These are phyloP conservation scores for Flabesymbios commensalis DNA, from an alignment of 2,888 invertebrate genomes.

Conservation along the genomic window DNA sequence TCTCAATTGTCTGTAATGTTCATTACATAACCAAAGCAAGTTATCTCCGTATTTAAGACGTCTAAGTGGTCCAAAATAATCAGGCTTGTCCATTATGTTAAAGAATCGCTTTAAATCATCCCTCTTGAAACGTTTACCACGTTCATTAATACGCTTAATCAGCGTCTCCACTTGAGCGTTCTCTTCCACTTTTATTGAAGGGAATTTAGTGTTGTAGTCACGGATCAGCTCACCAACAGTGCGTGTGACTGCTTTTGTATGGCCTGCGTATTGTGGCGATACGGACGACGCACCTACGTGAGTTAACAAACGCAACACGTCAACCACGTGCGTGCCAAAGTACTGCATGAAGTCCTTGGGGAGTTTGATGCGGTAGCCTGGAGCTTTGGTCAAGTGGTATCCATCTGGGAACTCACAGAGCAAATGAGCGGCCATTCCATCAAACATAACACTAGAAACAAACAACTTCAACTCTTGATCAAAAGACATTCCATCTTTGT, in stretches of 20 bases:
- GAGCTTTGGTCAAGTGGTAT: slow-evolving; percentile 31
- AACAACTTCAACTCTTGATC: slow-evolving; percentile 22
- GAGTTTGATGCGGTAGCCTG: slow-evolving; percentile 29
- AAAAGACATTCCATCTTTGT: slow-evolving; percentile 29
- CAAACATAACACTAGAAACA: slow-evolving; percentile 31
- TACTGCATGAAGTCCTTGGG: slow-evolving; percentile 27
- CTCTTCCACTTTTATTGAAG: slow-evolving; percentile 5
- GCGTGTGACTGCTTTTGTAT: slow-evolving; percentile 17
- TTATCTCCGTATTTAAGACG: slow-evolving; percentile 20
- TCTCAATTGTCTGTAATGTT: slow-evolving; percentile 28
- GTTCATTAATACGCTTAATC: background rate
- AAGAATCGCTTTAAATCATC: slow-evolving; percentile 20
- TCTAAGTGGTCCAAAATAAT: slow-evolving; percentile 22
- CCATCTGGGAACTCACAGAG: slow-evolving; percentile 38
- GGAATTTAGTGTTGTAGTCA: slow-evolving; percentile 21
- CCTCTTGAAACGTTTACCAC: slow-evolving; percentile 1
- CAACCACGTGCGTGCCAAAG: slow-evolving; percentile 27
- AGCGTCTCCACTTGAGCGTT: background rate
- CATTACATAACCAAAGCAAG: slow-evolving; percentile 30
- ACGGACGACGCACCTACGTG: slow-evolving; percentile 21
- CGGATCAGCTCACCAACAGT: slow-evolving; percentile 22
- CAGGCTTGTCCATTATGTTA: slow-evolving; percentile 22
- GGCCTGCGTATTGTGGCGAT: slow-evolving; percentile 7
- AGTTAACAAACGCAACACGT: slow-evolving; percentile 23
- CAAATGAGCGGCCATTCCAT: slow-evolving; percentile 34